These are phyloP conservation scores for Megastigmus dorsalis DNA, from an alignment of 2,888 invertebrate species.

Conservation along the genomic window DNA sequence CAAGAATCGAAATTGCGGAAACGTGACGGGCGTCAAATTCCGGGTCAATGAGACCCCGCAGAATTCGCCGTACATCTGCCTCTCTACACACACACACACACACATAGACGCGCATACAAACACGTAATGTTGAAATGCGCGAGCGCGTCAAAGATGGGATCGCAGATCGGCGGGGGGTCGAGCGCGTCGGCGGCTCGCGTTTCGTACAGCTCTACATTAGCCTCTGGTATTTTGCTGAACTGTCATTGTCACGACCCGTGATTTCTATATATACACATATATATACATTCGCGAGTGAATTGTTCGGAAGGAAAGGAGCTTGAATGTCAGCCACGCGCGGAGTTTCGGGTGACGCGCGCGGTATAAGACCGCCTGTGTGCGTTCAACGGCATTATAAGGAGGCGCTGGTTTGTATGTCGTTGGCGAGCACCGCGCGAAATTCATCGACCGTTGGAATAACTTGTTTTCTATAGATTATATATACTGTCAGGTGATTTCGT, in stretches of 20 bases:
- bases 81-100: too few species aligned
- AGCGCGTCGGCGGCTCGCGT: not conserved
- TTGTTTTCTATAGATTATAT: too few species aligned
- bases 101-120: too few species aligned
- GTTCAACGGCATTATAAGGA: too few species aligned
- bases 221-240: slow-evolving; percentile 18
- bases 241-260: slow-evolving; percentile 20
- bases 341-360: not conserved
- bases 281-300: too few species aligned
- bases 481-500: too few species aligned
- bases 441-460: too few species aligned
- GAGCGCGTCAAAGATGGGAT: not conserved
- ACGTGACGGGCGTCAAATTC: slow-evolving; percentile 30
- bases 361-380: too few species aligned
- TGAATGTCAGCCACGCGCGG: not conserved
- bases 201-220: not conserved
- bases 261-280: too few species aligned
- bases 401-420: too few species aligned
- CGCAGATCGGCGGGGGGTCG: not conserved
- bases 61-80: too few species aligned
- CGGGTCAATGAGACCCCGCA: slow-evolving; percentile 27
- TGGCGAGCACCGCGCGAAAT: too few species aligned
- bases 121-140: not conserved
- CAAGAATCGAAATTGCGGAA: slow-evolving; percentile 24
- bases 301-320: not conserved